Percentiles rank a stretch among this genome's conserved stretches.
Evolutionary conservation across 2,797 vertebrate species (phyloP).

Genomic region (Crocidura indochinensis): DNA sequence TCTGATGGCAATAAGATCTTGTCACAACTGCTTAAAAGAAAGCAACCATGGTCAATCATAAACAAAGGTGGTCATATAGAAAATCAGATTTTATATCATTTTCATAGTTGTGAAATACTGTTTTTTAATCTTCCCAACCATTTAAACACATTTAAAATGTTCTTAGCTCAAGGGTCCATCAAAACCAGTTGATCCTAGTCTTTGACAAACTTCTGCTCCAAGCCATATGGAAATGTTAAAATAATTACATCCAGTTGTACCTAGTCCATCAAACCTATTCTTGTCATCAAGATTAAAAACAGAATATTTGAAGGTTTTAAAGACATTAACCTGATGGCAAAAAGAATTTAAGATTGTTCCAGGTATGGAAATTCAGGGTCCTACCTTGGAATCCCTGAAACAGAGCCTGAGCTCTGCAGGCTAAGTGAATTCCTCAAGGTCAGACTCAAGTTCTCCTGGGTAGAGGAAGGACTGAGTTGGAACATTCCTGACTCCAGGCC

Average conservation of each 20-base stretch:
- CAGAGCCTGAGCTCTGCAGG: not conserved
- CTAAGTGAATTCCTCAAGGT: not conserved
- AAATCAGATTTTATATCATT: not conserved
- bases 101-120: not conserved
- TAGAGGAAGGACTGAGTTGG: not conserved
- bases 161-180: not conserved
- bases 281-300: slow-evolving; percentile 5
- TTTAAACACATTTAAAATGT: not conserved
- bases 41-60: not conserved
- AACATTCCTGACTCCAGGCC: not conserved
- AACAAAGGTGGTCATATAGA: not conserved
- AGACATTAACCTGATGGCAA: not conserved
- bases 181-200: not conserved
- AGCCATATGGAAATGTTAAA: not conserved
- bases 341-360: slow-evolving; percentile 2
- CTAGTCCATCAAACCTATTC: slow-evolving; percentile 40
- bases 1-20: not conserved
- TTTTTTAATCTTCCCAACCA: not conserved
- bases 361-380: not conserved
- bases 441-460: not conserved
- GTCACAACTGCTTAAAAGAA: not conserved
- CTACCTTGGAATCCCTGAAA: not conserved
- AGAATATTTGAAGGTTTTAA: slow-evolving; percentile 3
- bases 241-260: not conserved
- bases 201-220: not conserved